Base-by-base conservation (phyloP, 2,888 invertebrate species). In the Proisotoma minuta region DNA sequence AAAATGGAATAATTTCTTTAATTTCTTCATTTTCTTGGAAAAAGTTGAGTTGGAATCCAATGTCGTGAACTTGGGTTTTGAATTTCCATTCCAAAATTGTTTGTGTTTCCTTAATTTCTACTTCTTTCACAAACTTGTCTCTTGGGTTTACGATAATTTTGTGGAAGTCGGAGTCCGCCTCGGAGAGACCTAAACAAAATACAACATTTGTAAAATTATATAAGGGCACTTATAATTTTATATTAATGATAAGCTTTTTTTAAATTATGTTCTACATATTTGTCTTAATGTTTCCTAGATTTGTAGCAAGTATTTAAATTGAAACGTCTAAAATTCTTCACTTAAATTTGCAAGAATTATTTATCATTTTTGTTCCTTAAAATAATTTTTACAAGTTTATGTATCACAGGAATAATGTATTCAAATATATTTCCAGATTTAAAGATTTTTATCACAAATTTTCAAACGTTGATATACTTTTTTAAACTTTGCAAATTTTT, bases 81-180 rank as follows among this genome's bases (percentile, higher is more conserved):
- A 54, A 54, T 54, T 54, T 54, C 53, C 53, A 54, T 24, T 54
- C 53, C n/a, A 54, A 20, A 27, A 54, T 29, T 10, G 53, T 54
- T 3, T 20, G 22, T 15, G 18, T 39, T 20, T 54, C 53, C 2
- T 18, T 22, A 4, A 54, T 20, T 20, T 39, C 39, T 20, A 54
- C 3, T 29, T 27, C 22, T 23, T 54, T 54, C 3, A 29, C n/a
- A 18, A 54, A 18, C 39, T 54, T 54, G 29, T 54, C 53, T 20
- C 53, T 3, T 12, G 53, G 20, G n/a, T 54, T 54, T 20, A 54
- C 53, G 22, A 29, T 54, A 3, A 15, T 28, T 20, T 28, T 29
- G 8, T 20, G 10, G 22, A 34, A 54, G 10, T 54, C 53, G 8
- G 39, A 20, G 29, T 54, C 29, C 4, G n/a, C 39, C 23, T 34